Evolutionary conservation across 2,888 invertebrate genomes (phyloP), one percentile per base, ranked within the genome.

Genomic region (Volucella bombylans): DNA sequence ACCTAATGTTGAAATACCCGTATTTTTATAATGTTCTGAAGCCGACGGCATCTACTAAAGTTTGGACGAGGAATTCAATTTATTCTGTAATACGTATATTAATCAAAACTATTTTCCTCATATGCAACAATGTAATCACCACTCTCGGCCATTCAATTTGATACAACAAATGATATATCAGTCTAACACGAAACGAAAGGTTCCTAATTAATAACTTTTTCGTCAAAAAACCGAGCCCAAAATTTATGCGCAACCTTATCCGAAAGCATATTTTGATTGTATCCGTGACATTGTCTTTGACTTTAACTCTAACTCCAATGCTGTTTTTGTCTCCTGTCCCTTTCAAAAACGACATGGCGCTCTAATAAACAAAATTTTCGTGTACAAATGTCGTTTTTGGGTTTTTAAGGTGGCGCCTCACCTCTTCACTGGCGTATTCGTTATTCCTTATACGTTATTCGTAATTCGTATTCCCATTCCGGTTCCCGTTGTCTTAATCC

Each of bases 341-440:
- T 31, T 55, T 50, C 23, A 15, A 14, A 23, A 41, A 6, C 15
- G 47, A 71, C 57, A 72, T 85, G 74, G 62, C 76, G 85, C 85
- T 72, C 52, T 64, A 80, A 74, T 69, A 79, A 82, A 55, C 68
- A 49, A 81, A 69, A 72, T 64, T 50, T 71, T 43, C 50, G 55
- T 61, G 57, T 41, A 12, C 10, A 12, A 15, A 38, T 64, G 8
- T 64, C 11, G 9, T n/a, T n/a, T 39, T 52, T 10, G 15, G 12
- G 54, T 14, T 14, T 49, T 72, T 54, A 61, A 72, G 72, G 78
- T 85, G 85, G 85, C 85, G 85, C 85, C 85, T 85, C 85, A 81
- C 76, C 80, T 85, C 81, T 81, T 77, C 71, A 72, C 47, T 72
- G 71, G 31, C 31, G 31, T 31, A 31, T 31, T 31, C 31, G 31